Evolutionary conservation across 2,888 invertebrate genomes (phyloP), one percentile per base, ranked within the genome.

Genomic region (Acanthosepion esculentum): DNA sequence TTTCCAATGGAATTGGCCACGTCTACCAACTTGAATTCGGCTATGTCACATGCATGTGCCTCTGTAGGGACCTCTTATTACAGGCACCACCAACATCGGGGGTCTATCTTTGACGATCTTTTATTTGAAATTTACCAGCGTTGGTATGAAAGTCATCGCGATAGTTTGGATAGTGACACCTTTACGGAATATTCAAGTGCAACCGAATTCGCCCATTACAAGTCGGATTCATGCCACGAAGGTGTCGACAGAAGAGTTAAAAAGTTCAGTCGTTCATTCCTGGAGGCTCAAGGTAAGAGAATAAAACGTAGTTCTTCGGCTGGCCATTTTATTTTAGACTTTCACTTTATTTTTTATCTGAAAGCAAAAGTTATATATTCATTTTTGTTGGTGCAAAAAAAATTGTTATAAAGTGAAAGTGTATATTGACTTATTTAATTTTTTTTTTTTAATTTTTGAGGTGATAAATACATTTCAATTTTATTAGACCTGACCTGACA

Each of bases 151-250:
- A 95, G 95, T 23, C 95, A 96, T 50, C 95, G 96, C 94, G 97
- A 97, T 95, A 97, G 97, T 95, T 96, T 97, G 95, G 97, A 97
- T 95, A 97, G 97, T 94, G 97, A 97, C 95, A 97, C 97, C 0
- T 97, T 97, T 95, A 97, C 97, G 23, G 97, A 97, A 95, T 96
- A 96, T 95, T 97, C 97, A 48, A 97, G 97, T 94, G 97, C 97
- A 5, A 97, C 97, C 7, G 97, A 97, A 94, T 96, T 97, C 93
- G 96, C 96, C 94, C 96, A 96, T 94, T 94, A 94, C 55, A 95
- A 94, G 64, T 95, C 95, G 50, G 91, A 55, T 29, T 95, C 91
- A 95, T 96, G 95, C 91, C 95, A 95, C 78, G 96, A 95, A 94
- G 95, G 94, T 59, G 96, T 95, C 55, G 95, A 96, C 94, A 96